Evolutionary conservation across 2,888 invertebrate species (phyloP).

Genomic region (Dysmachus trigonus): DNA sequence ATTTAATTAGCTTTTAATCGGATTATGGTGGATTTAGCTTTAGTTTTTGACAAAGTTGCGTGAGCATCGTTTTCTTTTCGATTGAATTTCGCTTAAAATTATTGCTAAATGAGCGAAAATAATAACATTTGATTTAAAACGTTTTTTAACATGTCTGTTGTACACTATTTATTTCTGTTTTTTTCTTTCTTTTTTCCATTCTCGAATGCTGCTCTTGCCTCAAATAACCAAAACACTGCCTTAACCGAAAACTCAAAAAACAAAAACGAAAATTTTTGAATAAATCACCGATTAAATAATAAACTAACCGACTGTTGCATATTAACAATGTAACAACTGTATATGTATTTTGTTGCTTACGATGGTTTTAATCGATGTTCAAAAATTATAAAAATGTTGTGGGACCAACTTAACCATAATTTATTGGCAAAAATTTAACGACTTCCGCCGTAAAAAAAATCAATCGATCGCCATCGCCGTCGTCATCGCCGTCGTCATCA

Average conservation of each 20-base stretch:
- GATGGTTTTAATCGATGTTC: neutral
- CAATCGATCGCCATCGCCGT: neutral
- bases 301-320: slow-evolving; percentile 37
- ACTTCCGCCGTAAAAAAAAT: neutral
- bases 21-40: slow-evolving; percentile 21
- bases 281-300: slow-evolving; percentile 48
- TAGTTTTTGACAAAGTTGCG: neutral
- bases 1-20: neutral
- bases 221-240: slow-evolving; percentile 31
- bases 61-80: neutral
- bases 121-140: slow-evolving; percentile 23
- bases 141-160: slow-evolving; percentile 29
- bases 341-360: slow-evolving; percentile 22
- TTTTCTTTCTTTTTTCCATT: slow-evolving; percentile 55
- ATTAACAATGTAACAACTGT: slow-evolving; percentile 12
- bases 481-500: neutral
- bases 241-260: slow-evolving; percentile 47
- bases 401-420: neutral
- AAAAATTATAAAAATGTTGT: neutral
- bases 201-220: slow-evolving; percentile 53
- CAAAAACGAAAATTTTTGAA: slow-evolving; percentile 46
- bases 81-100: slow-evolving; percentile 25
- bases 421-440: neutral
- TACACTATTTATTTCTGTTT: slow-evolving; percentile 54
- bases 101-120: slow-evolving; percentile 4